phyloP scores from a whole-genome alignment of 2,113 vertebrate genomes.

The Heterochromis multidens region DNA sequence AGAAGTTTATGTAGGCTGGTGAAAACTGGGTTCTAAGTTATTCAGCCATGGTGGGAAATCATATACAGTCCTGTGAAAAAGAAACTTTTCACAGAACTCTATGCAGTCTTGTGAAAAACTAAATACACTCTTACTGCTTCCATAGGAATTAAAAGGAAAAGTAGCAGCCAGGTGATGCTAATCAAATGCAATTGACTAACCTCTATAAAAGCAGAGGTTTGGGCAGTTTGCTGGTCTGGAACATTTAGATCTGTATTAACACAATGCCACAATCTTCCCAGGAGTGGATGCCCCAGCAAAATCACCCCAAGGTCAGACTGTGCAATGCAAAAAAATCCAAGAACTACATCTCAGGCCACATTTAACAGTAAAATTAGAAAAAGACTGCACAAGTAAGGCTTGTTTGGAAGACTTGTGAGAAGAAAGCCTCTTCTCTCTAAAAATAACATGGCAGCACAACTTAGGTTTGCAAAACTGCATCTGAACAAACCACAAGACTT shows the following conservation, averaged over 20 bases:
- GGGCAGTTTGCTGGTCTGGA: not conserved
- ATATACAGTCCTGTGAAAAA: not conserved
- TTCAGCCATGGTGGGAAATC: slow-evolving; percentile 29
- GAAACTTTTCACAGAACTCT: not conserved
- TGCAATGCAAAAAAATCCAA: not conserved
- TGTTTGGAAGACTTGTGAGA: too few relatives aligned
- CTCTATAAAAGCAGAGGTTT: not conserved
- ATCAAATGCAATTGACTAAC: not conserved
- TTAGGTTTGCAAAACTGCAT: not conserved
- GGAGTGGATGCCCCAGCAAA: not conserved
- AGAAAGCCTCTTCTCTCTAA: not conserved
- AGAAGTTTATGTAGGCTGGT: not conserved
- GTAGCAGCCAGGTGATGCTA: not conserved
- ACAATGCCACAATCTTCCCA: not conserved
- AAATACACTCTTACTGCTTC: not conserved
- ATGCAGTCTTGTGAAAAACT: not conserved
- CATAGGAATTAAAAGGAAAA: not conserved
- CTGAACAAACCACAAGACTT: not conserved
- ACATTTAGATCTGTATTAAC: not conserved
- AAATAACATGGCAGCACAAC: not conserved
- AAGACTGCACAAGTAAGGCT: not conserved
- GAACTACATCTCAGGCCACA: not conserved
- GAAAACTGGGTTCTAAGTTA: not conserved
- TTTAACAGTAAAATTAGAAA: not conserved
- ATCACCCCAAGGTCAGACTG: not conserved